Conservation (phyloP, 2,888 invertebrate genomes). For the Tetropium fuscum region DNA sequence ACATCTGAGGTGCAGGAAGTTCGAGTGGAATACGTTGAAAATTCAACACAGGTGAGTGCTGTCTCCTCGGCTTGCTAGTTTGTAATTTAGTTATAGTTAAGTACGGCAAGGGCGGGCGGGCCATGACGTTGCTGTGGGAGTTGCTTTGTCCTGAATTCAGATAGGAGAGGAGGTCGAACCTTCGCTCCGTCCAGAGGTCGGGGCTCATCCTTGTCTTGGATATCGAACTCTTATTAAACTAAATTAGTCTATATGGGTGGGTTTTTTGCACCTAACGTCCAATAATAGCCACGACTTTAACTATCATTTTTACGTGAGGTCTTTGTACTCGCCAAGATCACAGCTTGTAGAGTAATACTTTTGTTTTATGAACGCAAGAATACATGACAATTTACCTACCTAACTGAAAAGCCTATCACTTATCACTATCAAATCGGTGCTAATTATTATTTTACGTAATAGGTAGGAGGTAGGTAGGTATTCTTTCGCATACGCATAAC, state of each 20-base stretch:
- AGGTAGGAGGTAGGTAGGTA: no score
- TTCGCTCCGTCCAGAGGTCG: constrained; percentile 51
- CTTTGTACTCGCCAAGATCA: constrained; percentile 5
- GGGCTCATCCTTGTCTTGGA: constrained; percentile 36
- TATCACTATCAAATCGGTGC: no score
- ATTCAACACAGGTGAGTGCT: constrained; percentile 55
- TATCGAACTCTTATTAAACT: constrained; percentile 31
- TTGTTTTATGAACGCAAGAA: no score
- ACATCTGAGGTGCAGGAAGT: constrained; percentile 50
- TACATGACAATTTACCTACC: no score
- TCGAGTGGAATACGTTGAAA: constrained; percentile 59
- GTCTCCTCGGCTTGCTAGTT: constrained; percentile 27
- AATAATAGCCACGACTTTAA: constrained; percentile 36
- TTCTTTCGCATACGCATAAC: no score
- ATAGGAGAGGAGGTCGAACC: constrained; percentile 61
- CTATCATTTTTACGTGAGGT: constrained; percentile 6
- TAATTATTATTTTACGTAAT: no score
- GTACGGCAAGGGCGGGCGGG: constrained; percentile 51
- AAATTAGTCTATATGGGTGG: constrained; percentile 39
- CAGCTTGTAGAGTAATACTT: no score
- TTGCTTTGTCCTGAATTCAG: constrained; percentile 52
- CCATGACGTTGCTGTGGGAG: constrained; percentile 52
- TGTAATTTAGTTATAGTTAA: constrained; percentile 26
- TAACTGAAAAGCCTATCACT: no score
- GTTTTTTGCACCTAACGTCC: constrained; percentile 34